Percentiles rank a stretch among this genome's conserved stretches.
phyloP scores from a whole-genome alignment of 2,797 vertebrate species.

The Cirrhinus mrigala region DNA sequence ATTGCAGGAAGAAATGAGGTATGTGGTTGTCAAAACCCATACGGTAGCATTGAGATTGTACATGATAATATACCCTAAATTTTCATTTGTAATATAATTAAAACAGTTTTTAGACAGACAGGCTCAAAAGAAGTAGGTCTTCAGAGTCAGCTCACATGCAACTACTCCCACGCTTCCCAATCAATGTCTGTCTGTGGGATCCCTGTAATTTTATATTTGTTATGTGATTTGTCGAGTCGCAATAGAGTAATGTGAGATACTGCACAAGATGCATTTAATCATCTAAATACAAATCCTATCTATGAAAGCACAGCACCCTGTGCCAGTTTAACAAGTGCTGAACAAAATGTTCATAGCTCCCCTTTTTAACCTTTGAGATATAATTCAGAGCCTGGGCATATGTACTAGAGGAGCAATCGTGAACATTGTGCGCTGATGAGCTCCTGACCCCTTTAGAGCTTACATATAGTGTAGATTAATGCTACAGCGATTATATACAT shows the following conservation, averaged over 20 bases:
- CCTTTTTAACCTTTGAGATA: background rate
- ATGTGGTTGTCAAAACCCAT: background rate
- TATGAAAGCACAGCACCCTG: background rate
- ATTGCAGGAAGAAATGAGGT: background rate
- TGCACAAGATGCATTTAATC: background rate
- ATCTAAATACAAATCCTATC: background rate
- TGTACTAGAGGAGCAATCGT: background rate
- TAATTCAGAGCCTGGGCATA: background rate
- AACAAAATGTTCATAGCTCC: background rate
- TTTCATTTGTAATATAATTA: background rate
- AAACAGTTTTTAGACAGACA: background rate
- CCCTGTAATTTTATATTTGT: background rate
- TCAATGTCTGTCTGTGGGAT: background rate
- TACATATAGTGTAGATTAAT: background rate
- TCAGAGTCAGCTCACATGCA: background rate
- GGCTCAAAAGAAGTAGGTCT: background rate
- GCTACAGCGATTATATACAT: background rate
- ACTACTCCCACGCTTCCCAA: background rate
- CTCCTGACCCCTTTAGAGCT: background rate
- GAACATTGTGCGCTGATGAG: background rate
- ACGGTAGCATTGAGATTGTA: background rate
- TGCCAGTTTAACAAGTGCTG: background rate
- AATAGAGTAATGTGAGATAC: background rate
- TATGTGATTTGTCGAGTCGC: background rate
- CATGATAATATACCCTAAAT: background rate